These are phyloP conservation scores for Acropora tenuis DNA, from an alignment of 64 coral and sea anemone species.

Conservation along the genomic window DNA sequence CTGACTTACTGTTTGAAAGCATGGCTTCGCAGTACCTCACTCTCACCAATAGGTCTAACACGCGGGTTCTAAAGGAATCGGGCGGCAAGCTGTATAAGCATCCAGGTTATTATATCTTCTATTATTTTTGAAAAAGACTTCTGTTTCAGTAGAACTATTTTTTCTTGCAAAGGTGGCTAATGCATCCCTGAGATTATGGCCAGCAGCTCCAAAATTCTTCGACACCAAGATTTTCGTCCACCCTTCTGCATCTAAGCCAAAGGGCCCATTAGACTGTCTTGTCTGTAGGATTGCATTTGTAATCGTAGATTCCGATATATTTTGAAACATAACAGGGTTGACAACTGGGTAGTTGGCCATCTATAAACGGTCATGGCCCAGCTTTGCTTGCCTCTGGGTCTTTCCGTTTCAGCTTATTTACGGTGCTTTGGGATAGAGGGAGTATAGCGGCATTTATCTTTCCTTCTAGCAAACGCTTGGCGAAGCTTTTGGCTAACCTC, in stretches of 20 bases:
- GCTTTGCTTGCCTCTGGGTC: conserved; percentile 55
- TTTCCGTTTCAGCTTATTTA: conserved; percentile 54
- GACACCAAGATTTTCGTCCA: conserved; percentile 68
- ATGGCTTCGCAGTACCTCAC: conserved; percentile 43
- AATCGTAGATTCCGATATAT: background rate
- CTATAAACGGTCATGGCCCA: conserved; percentile 43
- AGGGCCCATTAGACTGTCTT: conserved; percentile 7
- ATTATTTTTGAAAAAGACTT: conserved; percentile 26
- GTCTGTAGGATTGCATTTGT: no score
- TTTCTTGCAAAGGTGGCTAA: conserved; percentile 29
- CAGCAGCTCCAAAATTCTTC: conserved; percentile 58
- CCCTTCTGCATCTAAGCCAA: conserved; percentile 40
- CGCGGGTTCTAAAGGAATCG: conserved; percentile 52
- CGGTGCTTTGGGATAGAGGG: conserved; percentile 52
- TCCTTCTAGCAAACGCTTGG: conserved; percentile 53
- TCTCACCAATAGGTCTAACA: background rate
- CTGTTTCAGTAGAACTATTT: background rate
- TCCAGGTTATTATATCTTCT: conserved; percentile 38
- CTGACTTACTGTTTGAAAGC: background rate
- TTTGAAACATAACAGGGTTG: conserved; percentile 42
- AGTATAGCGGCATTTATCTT: conserved; percentile 62
- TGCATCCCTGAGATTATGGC: conserved; percentile 31
- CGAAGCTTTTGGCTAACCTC: conserved; percentile 21
- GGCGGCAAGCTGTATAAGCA: conserved; percentile 48
- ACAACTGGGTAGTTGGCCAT: background rate